Conservation (phyloP, 1,140 invertebrate genomes). For the Thaumatotibia leucotreta region DNA sequence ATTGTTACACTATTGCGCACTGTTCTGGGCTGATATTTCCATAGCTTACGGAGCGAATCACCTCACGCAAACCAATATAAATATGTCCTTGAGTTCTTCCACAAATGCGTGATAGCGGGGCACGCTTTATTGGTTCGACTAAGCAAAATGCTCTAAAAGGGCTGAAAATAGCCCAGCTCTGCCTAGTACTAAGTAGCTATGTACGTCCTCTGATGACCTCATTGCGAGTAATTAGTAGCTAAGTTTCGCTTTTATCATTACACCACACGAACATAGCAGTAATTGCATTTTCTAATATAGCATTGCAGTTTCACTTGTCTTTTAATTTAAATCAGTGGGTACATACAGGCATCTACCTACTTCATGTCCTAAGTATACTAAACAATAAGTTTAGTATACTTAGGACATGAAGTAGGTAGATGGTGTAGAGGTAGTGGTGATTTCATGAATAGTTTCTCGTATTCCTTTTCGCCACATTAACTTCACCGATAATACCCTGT, state of each 20-base stretch:
- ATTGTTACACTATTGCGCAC: slow-evolving; percentile 57
- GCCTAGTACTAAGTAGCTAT: slow-evolving; percentile 23
- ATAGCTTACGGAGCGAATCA: not conserved
- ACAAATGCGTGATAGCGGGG: not conserved
- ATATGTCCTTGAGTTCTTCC: not conserved
- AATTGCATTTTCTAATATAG: not conserved
- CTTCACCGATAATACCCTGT: too few species aligned
- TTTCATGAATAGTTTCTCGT: too few species aligned
- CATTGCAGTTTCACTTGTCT: not conserved
- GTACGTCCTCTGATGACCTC: slow-evolving; percentile 34
- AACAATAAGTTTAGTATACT: too few species aligned
- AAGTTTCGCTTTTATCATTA: slow-evolving; percentile 33
- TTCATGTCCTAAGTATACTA: too few species aligned
- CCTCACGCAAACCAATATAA: not conserved
- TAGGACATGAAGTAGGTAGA: too few species aligned
- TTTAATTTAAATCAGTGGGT: not conserved
- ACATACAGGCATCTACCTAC: not conserved
- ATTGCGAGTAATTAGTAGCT: slow-evolving; percentile 38
- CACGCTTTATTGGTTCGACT: not conserved
- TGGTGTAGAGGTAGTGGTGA: too few species aligned
- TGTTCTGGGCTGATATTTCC: slow-evolving; percentile 15
- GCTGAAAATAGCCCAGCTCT: not conserved
- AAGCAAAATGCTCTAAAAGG: not conserved
- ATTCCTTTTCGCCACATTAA: too few species aligned
- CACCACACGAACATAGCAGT: slow-evolving; percentile 2